Conservation (phyloP, 2,888 invertebrate genomes). For the Heliconius ismenius region DNA sequence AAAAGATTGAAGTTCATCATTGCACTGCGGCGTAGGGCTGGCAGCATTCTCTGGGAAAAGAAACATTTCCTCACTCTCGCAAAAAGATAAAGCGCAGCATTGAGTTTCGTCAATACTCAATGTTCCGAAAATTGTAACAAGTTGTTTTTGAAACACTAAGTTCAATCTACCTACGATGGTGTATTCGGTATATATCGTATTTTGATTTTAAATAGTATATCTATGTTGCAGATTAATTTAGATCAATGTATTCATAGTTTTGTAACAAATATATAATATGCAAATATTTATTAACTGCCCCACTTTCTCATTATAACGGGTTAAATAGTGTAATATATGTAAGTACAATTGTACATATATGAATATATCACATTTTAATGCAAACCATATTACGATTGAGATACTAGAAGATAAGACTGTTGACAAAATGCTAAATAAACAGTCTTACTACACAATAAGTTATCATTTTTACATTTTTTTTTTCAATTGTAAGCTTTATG, state of each 20-base stretch:
- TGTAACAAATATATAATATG: slow-evolving; percentile 10
- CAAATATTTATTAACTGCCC: slow-evolving; percentile 1
- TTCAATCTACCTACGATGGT: not conserved
- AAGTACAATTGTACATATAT: not conserved
- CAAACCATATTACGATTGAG: not conserved
- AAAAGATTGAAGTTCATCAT: not conserved
- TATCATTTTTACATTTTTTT: not conserved
- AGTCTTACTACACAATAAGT: not conserved
- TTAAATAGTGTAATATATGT: not conserved
- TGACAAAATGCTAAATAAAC: not conserved
- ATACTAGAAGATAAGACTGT: too few relatives aligned
- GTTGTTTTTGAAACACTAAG: too few relatives aligned
- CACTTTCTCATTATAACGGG: not conserved
- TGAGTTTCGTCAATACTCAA: too few relatives aligned
- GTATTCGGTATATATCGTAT: not conserved
- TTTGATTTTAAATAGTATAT: not conserved
- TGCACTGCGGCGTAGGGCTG: too few relatives aligned
- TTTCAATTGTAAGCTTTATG: not conserved
- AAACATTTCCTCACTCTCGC: too few relatives aligned
- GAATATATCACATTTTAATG: not conserved
- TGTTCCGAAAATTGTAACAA: not conserved
- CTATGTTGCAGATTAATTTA: not conserved
- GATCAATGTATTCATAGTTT: slow-evolving; percentile 9
- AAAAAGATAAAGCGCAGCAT: too few relatives aligned
- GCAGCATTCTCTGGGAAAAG: too few relatives aligned